Conservation (phyloP, 2,113 vertebrate species). For the Agapornis roseicollis region DNA sequence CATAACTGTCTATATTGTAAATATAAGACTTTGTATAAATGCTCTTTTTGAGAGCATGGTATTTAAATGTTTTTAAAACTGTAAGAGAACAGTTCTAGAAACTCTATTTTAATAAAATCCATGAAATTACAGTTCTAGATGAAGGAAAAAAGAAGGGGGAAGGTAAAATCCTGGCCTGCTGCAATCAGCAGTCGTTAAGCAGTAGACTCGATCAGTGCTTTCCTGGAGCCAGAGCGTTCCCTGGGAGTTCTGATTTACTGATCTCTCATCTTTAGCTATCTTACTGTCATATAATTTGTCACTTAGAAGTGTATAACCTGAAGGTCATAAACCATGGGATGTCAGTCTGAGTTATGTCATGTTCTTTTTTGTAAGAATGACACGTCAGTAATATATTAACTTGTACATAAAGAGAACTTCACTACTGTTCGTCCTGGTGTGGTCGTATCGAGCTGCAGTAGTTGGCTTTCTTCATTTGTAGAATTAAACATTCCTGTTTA, state of each 20-base stretch:
- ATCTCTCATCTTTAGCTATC: background rate
- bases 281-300: constrained; percentile 4
- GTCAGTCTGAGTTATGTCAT: constrained; percentile 44
- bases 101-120: constrained; percentile 56
- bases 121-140: background rate
- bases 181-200: background rate
- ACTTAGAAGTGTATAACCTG: background rate
- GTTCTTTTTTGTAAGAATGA: constrained; percentile 62
- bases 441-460: constrained; percentile 68
- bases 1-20: constrained; percentile 69
- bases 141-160: background rate
- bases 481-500: constrained; percentile 78
- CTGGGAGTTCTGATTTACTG: background rate
- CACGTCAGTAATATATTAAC: constrained; percentile 41
- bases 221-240: background rate
- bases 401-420: constrained; percentile 47
- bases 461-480: constrained; percentile 74
- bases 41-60: constrained; percentile 73
- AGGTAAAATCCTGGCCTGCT: background rate
- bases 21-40: constrained; percentile 67
- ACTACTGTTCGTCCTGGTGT: constrained; percentile 70
- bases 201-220: background rate
- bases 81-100: constrained; percentile 59
- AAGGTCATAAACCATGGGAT: constrained; percentile 2
- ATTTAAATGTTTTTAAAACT: constrained; percentile 72